Base-by-base conservation (phyloP, 2,888 invertebrate species). In the Ceramica pisi region DNA sequence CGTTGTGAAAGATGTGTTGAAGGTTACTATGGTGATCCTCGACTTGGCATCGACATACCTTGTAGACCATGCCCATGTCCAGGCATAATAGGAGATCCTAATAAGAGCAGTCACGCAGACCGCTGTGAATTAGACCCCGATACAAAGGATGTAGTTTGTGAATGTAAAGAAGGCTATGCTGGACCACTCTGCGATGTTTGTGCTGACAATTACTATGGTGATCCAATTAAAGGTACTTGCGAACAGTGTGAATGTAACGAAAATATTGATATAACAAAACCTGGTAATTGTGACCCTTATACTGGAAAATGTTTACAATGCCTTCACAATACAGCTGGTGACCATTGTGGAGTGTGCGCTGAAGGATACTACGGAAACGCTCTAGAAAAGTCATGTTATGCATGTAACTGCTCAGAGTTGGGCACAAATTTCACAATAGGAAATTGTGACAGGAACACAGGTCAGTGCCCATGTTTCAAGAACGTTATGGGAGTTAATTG, bases 11-110 rank as follows among this genome's bases (percentile, higher is more conserved):
- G 97, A 74, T 99, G 99, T 90, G 94, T 98, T 69, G 98, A 98
- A 88, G 99, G 99, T 8, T 99, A 97, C 93, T 99, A 99, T 91
- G 99, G 99, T 10, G 99, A 99, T 95, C 99, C 99, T 0, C 96
- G 98, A 80, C 96, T 99, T 66, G 98, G 98, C 60, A 97, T 98
- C 62, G 98, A 98, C 89, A 98, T 99, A 84, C 97, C 99, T 14
- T 99, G 99, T 92, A 97, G 99, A 82, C 97, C 98, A 23, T 99
- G 99, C 90, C 99, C 99, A 51, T 99, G 99, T 92, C 99, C 99
- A 19, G 99, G 99, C 81, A 97, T 98, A 0, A 91, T 92, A 86
- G 94, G 93, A 48, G 94, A 95, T 96, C 97, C 77, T 96, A 97
- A 82, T 97, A 98, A 85, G 98, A 98, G 72, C 97, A 98, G 93